Evolutionary conservation across 30 jellyfish, hydroid and myxozoan species (phyloP).

Genomic region (Aurelia aurita): DNA sequence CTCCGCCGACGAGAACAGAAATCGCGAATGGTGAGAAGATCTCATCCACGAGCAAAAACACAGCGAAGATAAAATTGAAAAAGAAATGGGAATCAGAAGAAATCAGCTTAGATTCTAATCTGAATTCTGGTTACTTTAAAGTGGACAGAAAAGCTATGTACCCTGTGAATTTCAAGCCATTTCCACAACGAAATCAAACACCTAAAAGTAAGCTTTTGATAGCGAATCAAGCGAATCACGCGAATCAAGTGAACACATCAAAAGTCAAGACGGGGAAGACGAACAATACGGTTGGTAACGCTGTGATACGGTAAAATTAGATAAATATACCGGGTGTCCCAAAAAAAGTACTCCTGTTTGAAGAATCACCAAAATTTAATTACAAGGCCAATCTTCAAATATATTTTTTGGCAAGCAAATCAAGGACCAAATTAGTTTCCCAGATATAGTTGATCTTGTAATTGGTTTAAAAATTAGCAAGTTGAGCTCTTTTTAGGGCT

Average conservation of each 20-base stretch:
- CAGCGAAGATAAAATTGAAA: background rate
- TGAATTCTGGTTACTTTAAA: constrained; percentile 45
- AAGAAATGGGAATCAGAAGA: constrained; percentile 5
- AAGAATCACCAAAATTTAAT: too few species aligned
- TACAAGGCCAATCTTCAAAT: too few species aligned
- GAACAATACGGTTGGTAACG: background rate
- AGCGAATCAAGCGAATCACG: constrained; percentile 40
- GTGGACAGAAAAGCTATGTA: constrained; percentile 83
- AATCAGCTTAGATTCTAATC: constrained; percentile 9
- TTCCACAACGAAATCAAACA: constrained; percentile 73
- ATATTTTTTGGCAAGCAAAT: too few species aligned
- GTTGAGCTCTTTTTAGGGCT: too few species aligned
- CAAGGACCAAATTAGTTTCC: too few species aligned
- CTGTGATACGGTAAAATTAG: background rate
- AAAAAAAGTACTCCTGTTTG: too few species aligned
- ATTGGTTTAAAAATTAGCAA: too few species aligned
- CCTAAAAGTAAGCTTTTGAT: constrained; percentile 60
- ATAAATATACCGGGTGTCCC: too few species aligned
- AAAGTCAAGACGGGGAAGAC: constrained; percentile 5
- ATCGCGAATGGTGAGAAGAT: background rate
- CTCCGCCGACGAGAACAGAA: background rate
- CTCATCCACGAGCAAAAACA: constrained; percentile 4
- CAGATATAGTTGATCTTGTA: too few species aligned
- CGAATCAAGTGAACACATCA: constrained; percentile 5
- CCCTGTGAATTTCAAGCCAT: constrained; percentile 87